phyloP scores from a whole-genome alignment of 2,113 vertebrate species.

The Eulacestoma nigropectus region DNA sequence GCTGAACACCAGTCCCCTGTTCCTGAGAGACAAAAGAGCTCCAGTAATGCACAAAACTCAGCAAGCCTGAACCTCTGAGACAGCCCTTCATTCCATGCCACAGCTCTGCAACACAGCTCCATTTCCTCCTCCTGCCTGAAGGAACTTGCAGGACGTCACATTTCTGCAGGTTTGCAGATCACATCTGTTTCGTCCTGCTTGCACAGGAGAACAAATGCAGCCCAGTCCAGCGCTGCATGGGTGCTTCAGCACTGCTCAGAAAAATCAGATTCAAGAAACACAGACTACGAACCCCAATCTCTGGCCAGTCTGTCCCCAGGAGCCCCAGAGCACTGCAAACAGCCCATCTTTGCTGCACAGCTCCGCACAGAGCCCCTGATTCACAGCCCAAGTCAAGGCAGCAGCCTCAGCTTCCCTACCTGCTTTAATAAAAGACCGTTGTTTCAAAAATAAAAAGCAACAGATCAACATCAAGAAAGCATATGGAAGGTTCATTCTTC shows the following conservation, averaged over 20 bases:
- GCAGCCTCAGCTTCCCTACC: not conserved
- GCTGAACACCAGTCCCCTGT: not conserved
- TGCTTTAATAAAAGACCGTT: not conserved
- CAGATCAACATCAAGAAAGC: not conserved
- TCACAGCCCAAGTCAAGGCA: not conserved
- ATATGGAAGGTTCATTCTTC: not conserved
- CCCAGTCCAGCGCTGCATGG: accelerated
- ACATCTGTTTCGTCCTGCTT: not conserved
- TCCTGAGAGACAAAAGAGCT: not conserved
- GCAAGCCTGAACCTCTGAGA: accelerated
- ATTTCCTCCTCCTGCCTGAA: not conserved
- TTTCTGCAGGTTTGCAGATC: not conserved
- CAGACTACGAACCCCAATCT: accelerated
- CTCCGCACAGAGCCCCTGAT: not conserved
- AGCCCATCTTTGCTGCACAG: not conserved
- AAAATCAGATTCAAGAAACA: not conserved
- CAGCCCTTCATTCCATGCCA: not conserved
- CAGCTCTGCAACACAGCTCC: not conserved
- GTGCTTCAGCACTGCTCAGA: not conserved
- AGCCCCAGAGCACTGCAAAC: not conserved
- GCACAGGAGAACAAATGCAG: not conserved
- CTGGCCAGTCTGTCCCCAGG: not conserved
- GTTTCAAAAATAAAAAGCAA: not conserved
- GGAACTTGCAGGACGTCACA: not conserved
- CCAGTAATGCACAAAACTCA: not conserved